These are phyloP conservation scores for Andrena fulva DNA, from an alignment of 2,888 invertebrate genomes.

Conservation along the genomic window DNA sequence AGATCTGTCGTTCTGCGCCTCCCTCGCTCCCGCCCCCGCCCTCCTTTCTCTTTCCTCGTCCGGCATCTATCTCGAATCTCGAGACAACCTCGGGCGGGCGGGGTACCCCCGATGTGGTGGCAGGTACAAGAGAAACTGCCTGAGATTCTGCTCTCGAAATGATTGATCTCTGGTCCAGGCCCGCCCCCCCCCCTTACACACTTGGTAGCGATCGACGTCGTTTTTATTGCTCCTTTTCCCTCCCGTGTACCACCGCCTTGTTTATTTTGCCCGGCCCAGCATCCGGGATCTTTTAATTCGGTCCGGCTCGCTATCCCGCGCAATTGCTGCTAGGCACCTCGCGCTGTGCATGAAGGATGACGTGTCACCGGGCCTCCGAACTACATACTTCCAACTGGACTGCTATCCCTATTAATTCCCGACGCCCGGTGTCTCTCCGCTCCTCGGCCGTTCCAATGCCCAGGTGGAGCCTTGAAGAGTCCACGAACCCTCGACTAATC, in stretches of 20 bases:
- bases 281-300: conserved; percentile 16
- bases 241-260: neutral
- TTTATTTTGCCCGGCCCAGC: neutral
- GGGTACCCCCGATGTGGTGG: conserved; percentile 44
- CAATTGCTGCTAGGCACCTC: neutral
- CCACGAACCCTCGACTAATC: conserved; percentile 40
- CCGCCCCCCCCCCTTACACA: conserved; percentile 10
- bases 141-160: conserved; percentile 65
- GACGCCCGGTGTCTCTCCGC: neutral
- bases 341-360: too few species aligned
- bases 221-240: neutral
- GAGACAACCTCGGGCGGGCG: conserved; percentile 36
- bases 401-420: neutral
- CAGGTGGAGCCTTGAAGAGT: conserved; percentile 23
- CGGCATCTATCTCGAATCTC: conserved; percentile 71
- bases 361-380: too few species aligned
- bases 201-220: conserved; percentile 38
- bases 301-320: neutral
- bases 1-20: conserved; percentile 72
- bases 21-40: conserved; percentile 24
- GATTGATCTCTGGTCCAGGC: conserved; percentile 64
- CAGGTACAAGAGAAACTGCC: conserved; percentile 63
- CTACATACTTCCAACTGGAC: neutral
- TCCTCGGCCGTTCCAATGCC: neutral
- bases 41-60: conserved; percentile 42